These are phyloP conservation scores for Saturnia japonica DNA, from an alignment of 2,888 invertebrate genomes.

Conservation along the genomic window DNA sequence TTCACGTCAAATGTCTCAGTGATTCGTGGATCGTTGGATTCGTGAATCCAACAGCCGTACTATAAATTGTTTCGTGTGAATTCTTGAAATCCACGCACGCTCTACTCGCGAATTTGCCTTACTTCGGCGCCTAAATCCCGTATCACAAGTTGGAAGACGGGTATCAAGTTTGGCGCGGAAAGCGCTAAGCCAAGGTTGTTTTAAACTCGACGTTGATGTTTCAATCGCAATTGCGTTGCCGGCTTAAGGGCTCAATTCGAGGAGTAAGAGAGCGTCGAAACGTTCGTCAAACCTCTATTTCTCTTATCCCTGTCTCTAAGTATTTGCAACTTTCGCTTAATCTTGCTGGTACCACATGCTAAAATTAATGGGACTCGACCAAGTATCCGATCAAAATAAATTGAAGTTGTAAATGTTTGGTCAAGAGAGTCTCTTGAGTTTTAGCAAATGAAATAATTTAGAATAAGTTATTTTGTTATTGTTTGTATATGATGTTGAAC, in stretches of 20 bases:
- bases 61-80: constrained; percentile 50
- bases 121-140: constrained; percentile 73
- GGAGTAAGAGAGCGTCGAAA: constrained; percentile 60
- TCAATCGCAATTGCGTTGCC: constrained; percentile 67
- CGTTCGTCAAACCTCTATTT: constrained; percentile 69
- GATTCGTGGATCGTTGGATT: constrained; percentile 52
- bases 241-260: constrained; percentile 68
- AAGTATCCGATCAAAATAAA: neutral
- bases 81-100: constrained; percentile 46
- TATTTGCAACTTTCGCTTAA: constrained; percentile 37
- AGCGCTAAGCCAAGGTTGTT: constrained; percentile 72
- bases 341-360: constrained; percentile 39
- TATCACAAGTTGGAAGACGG: constrained; percentile 75
- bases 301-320: constrained; percentile 60
- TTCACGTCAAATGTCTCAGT: constrained; percentile 59
- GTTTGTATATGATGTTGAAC: neutral
- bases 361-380: constrained; percentile 36
- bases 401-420: neutral
- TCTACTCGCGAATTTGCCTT: constrained; percentile 72
- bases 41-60: constrained; percentile 38
- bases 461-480: neutral
- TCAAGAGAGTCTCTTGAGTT: neutral
- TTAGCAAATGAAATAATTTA: neutral
- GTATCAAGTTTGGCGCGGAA: constrained; percentile 68
- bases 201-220: constrained; percentile 70